A percentile compares a stretch with the other conserved stretches of the same genome.
These are phyloP conservation scores for Rhinatrema bivittatum DNA, from an alignment of 2,797 vertebrate species.

Conservation along the genomic window DNA sequence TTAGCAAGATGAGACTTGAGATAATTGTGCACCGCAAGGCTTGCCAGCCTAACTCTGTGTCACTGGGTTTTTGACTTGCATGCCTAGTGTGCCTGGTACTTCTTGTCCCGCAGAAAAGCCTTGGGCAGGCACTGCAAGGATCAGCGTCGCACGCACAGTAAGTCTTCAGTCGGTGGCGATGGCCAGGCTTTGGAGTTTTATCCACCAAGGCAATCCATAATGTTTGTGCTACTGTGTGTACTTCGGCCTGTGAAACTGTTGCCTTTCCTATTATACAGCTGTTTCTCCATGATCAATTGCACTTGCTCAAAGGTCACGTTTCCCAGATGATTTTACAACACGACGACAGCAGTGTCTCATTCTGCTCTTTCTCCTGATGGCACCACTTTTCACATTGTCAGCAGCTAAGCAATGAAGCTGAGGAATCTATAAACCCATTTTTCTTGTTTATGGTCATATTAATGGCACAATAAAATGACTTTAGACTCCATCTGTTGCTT, in stretches of 20 bases:
- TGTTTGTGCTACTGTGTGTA: constrained; percentile 5
- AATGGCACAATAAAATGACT: constrained; percentile 36
- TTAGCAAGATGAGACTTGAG: too few relatives aligned
- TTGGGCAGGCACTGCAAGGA: too few relatives aligned
- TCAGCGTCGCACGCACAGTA: too few relatives aligned
- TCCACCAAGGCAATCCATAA: too few relatives aligned
- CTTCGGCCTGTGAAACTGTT: constrained; percentile 1
- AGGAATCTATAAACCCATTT: constrained; percentile 32
- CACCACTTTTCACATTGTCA: constrained; percentile 40
- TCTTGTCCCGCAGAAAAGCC: too few relatives aligned
- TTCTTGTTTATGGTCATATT: constrained; percentile 39
- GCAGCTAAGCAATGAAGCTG: constrained; percentile 29
- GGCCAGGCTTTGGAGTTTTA: too few relatives aligned
- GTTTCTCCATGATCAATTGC: constrained; percentile 26
- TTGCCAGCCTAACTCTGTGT: too few relatives aligned
- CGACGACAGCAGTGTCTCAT: constrained; percentile 20
- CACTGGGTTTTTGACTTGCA: too few relatives aligned
- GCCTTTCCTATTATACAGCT: constrained; percentile 24
- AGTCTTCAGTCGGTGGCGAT: too few relatives aligned
- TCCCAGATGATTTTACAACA: constrained; percentile 46
- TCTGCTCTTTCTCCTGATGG: constrained; percentile 43
- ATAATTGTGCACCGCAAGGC: too few relatives aligned
- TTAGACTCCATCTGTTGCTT: neutral
- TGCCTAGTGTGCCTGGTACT: too few relatives aligned
- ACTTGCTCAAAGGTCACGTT: constrained; percentile 48